Conservation (phyloP, 1,140 invertebrate species). For the Drosophila lowei region DNA sequence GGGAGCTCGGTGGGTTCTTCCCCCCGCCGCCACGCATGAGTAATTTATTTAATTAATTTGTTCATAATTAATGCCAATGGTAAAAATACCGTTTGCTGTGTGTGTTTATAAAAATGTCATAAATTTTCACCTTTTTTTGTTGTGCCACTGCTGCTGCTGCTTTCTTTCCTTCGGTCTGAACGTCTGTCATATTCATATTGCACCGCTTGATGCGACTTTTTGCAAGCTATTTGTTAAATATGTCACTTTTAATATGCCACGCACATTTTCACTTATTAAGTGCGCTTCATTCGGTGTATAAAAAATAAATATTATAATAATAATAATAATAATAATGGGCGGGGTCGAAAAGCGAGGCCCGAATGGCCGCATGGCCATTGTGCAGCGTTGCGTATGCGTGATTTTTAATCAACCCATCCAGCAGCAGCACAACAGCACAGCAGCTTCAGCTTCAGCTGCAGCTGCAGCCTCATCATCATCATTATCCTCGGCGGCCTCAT, state of each 20-base stretch:
- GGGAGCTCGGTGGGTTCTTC: background rate
- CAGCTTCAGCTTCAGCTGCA: too few species aligned
- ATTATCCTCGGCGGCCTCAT: too few species aligned
- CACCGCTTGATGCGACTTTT: constrained; percentile 43
- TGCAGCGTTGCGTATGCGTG: constrained; percentile 60
- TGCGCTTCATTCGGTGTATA: constrained; percentile 52
- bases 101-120: constrained; percentile 59
- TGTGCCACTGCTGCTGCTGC: too few species aligned
- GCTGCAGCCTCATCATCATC: background rate
- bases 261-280: constrained; percentile 68
- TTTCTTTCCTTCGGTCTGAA: too few species aligned
- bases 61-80: constrained; percentile 64
- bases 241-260: constrained; percentile 68
- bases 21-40: constrained; percentile 45
- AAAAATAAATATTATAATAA: constrained; percentile 19
- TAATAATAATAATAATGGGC: constrained; percentile 24
- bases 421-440: too few species aligned
- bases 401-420: constrained; percentile 59
- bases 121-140: constrained; percentile 20
- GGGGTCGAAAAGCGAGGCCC: background rate
- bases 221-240: constrained; percentile 66
- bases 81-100: constrained; percentile 23
- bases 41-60: constrained; percentile 72
- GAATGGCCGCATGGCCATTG: constrained; percentile 11
- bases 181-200: constrained; percentile 59